Evolutionary conservation across 2,888 invertebrate genomes (phyloP).

Genomic region (Lordiphosa andalusiaca): DNA sequence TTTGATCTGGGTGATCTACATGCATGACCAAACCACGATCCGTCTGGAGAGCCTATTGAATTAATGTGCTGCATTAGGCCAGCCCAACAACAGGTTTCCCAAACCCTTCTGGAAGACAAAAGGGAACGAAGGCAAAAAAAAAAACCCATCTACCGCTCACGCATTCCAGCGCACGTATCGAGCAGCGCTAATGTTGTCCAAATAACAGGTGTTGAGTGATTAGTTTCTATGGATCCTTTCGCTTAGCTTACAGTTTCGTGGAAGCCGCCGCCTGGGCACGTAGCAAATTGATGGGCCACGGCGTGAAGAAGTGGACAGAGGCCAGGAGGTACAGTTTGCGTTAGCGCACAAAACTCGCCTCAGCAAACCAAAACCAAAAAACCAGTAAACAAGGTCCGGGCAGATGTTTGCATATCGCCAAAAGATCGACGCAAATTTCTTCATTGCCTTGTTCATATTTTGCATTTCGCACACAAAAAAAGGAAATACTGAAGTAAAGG

Average conservation of each 20-base stretch:
- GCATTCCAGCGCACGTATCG: conserved; percentile 42
- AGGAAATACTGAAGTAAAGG: conserved; percentile 22
- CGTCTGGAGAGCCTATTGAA: conserved; percentile 50
- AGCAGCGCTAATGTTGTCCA: conserved; percentile 47
- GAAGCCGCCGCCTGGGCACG: conserved; percentile 41
- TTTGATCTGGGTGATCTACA: conserved; percentile 47
- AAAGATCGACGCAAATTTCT: conserved; percentile 56
- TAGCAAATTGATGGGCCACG: conserved; percentile 53
- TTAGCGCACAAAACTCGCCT: conserved; percentile 5
- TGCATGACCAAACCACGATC: conserved; percentile 28
- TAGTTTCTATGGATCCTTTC: conserved; percentile 50
- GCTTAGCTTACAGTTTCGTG: conserved; percentile 23
- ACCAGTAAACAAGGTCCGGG: conserved; percentile 36
- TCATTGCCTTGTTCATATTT: conserved; percentile 42
- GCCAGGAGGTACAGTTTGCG: conserved; percentile 49
- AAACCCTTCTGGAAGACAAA: conserved; percentile 1
- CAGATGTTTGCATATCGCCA: conserved; percentile 70
- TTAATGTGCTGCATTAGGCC: conserved; percentile 62
- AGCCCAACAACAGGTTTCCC: conserved; percentile 58
- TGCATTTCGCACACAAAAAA: conserved; percentile 68
- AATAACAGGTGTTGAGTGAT: conserved; percentile 72
- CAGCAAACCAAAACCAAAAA: background rate
- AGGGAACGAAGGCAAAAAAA: background rate
- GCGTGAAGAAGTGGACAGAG: conserved; percentile 15
- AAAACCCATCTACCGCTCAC: conserved; percentile 6